Evolutionary conservation across 2,888 invertebrate species (phyloP).

Genomic region (Sarcophaga rosellei): DNA sequence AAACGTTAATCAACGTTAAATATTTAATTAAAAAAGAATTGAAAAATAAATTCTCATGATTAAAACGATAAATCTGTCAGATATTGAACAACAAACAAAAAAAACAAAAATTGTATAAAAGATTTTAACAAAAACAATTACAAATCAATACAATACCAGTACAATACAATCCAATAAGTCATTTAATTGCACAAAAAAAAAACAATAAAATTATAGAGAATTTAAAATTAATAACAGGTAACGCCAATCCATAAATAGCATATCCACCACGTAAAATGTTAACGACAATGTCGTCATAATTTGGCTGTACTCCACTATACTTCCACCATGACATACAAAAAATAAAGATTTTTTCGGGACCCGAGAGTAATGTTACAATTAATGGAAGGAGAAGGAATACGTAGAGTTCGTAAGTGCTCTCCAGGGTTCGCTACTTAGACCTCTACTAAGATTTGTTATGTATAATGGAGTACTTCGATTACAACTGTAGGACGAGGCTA

Average conservation of each 20-base stretch:
- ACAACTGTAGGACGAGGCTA: too few relatives aligned
- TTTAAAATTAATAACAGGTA: not conserved
- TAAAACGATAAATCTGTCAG: slow-evolving; percentile 68
- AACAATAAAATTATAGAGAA: not conserved
- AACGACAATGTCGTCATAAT: too few relatives aligned
- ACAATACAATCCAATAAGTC: slow-evolving; percentile 21
- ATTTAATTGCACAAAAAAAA: slow-evolving; percentile 19
- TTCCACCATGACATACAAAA: too few relatives aligned
- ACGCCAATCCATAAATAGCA: not conserved
- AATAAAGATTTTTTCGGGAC: too few relatives aligned
- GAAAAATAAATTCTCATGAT: slow-evolving; percentile 65
- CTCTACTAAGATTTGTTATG: too few relatives aligned
- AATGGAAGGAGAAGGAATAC: too few relatives aligned
- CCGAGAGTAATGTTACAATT: too few relatives aligned
- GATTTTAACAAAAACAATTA: slow-evolving; percentile 50
- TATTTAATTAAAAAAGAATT: slow-evolving; percentile 62
- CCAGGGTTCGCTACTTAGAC: too few relatives aligned
- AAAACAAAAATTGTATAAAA: slow-evolving; percentile 22
- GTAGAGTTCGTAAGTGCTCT: too few relatives aligned
- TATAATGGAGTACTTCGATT: too few relatives aligned
- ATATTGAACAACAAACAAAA: slow-evolving; percentile 49
- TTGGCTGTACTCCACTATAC: too few relatives aligned
- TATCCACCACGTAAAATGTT: too few relatives aligned
- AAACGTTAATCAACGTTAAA: slow-evolving; percentile 56
- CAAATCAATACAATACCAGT: slow-evolving; percentile 41